These are phyloP conservation scores for Sebastes cheni DNA, from an alignment of 2,797 vertebrate genomes.

Conservation along the genomic window DNA sequence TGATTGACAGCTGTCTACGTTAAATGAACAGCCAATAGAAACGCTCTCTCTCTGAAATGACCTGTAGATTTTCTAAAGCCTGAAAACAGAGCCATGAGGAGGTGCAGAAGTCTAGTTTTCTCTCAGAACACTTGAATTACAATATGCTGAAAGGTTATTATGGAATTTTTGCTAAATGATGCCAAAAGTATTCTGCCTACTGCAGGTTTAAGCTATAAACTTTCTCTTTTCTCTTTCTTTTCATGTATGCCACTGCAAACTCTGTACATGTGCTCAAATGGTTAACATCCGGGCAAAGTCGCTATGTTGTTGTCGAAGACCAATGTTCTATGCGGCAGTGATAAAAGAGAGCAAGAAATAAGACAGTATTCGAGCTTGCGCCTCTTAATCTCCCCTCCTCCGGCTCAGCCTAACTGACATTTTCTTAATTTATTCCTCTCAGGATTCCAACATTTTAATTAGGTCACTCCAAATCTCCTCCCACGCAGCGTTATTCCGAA, in stretches of 20 bases:
- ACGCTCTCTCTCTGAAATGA: no score
- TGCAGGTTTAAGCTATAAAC: not conserved
- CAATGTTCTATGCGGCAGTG: slow-evolving; percentile 50
- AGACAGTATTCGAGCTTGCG: slow-evolving; percentile 62
- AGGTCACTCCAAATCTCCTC: slow-evolving; percentile 80
- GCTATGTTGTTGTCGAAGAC: slow-evolving; percentile 42
- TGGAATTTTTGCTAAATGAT: no score
- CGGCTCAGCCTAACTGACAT: slow-evolving; percentile 81
- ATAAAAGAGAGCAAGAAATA: slow-evolving; percentile 69
- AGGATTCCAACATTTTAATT: slow-evolving; percentile 83
- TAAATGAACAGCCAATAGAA: no score
- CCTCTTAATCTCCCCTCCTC: slow-evolving; percentile 79
- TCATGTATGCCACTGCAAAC: not conserved
- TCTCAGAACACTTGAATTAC: no score
- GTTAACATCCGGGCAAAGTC: slow-evolving; percentile 24
- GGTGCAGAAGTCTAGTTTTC: no score
- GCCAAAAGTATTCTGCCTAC: no score
- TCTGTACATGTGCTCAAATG: not conserved
- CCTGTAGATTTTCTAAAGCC: no score
- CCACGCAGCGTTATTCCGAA: slow-evolving; percentile 69
- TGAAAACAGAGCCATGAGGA: no score
- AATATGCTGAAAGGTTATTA: no score
- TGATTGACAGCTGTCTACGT: no score
- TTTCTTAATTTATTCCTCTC: slow-evolving; percentile 82
- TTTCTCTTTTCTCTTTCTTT: slow-evolving; percentile 6